phyloP scores from a whole-genome alignment of 1,140 invertebrate genomes.

The Drosophila gunungcola region DNA sequence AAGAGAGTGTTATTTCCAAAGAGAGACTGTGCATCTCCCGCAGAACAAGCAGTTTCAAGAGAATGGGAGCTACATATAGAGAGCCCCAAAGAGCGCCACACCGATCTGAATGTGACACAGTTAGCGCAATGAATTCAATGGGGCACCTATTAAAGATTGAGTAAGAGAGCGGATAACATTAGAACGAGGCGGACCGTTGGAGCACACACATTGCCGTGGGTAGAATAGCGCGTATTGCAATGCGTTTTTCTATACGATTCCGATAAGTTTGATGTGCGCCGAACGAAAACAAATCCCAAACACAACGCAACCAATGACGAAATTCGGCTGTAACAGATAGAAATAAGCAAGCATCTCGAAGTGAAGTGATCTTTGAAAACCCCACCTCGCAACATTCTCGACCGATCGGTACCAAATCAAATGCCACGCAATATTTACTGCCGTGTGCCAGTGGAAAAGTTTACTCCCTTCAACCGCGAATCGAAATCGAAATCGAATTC shows the following conservation, averaged over 20 bases:
- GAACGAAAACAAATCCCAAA: background rate
- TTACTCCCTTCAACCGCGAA: conserved; percentile 17
- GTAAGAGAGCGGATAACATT: conserved; percentile 22
- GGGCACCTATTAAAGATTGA: conserved; percentile 5
- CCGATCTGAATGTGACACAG: conserved; percentile 45
- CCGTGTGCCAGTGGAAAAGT: conserved; percentile 34
- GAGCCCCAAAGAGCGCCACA: background rate
- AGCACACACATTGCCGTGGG: conserved; percentile 13
- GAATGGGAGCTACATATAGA: background rate
- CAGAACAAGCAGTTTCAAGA: background rate
- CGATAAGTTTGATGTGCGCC: conserved; percentile 26
- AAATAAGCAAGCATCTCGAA: background rate
- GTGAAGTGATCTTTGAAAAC: conserved; percentile 19
- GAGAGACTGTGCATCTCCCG: background rate
- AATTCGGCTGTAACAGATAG: conserved; percentile 29
- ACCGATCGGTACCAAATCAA: background rate
- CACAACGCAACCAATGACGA: conserved; percentile 10
- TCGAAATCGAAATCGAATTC: conserved; percentile 33
- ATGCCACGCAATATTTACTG: conserved; percentile 24
- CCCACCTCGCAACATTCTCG: no score
- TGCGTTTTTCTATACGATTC: conserved; percentile 1
- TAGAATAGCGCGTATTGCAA: background rate
- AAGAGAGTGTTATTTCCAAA: background rate
- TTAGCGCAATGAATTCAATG: conserved; percentile 12
- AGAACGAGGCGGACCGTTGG: conserved; percentile 42